These are phyloP conservation scores for Eulemur rubriventer DNA, from an alignment of 2,797 vertebrate genomes.

Conservation along the genomic window DNA sequence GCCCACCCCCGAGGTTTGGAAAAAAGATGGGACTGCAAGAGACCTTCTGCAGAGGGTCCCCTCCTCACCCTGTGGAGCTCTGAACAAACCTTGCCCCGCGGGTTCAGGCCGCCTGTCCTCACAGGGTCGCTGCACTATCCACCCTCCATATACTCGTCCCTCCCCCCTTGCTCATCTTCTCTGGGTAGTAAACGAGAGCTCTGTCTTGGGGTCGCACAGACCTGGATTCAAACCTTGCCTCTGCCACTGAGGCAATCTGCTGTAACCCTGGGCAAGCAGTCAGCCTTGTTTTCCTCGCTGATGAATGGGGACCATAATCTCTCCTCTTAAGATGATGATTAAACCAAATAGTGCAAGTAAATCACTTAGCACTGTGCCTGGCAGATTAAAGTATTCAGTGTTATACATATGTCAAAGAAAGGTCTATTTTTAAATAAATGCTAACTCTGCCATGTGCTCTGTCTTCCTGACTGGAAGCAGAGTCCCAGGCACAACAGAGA, in stretches of 20 bases:
- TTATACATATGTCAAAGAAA: background rate
- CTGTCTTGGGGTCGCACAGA: background rate
- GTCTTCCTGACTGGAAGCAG: background rate
- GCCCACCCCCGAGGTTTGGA: background rate
- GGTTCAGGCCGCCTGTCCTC: background rate
- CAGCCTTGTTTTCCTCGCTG: background rate
- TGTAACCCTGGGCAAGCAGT: background rate
- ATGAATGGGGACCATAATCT: background rate
- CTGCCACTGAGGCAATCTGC: background rate
- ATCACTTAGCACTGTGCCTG: background rate
- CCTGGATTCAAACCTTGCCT: background rate
- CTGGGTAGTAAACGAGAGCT: background rate
- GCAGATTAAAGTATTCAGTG: background rate
- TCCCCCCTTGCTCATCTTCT: background rate
- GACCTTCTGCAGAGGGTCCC: background rate
- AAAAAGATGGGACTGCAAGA: background rate
- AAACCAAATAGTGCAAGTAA: constrained; percentile 25
- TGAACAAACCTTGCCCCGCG: background rate
- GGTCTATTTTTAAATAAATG: background rate
- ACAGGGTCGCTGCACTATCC: background rate
- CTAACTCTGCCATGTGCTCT: background rate
- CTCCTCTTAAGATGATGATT: constrained; percentile 19
- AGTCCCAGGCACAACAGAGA: background rate
- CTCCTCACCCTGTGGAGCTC: background rate
- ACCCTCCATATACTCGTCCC: background rate